These are phyloP conservation scores for Iselma pallidipennis DNA, from an alignment of 2,888 invertebrate genomes.

Conservation along the genomic window DNA sequence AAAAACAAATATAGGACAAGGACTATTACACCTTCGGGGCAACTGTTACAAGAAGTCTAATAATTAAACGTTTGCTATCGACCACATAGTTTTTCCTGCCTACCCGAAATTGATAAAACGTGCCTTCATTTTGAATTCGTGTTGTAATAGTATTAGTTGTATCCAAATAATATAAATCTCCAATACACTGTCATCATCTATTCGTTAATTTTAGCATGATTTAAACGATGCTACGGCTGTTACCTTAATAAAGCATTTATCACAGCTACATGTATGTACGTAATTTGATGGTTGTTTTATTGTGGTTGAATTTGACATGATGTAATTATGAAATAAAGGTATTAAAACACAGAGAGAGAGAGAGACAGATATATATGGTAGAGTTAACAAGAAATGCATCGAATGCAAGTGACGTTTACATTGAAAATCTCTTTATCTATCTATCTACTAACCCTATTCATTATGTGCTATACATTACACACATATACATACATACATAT, in stretches of 20 bases:
- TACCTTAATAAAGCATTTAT: neutral
- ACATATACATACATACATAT: neutral
- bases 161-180: too few species aligned
- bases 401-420: neutral
- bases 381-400: neutral
- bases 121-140: neutral
- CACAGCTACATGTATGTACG: neutral
- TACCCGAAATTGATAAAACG: neutral
- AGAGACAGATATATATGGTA: neutral
- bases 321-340: neutral
- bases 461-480: neutral
- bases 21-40: neutral
- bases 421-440: neutral
- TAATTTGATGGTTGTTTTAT: neutral
- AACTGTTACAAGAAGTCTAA: neutral
- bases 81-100: too few species aligned
- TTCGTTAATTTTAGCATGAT: too few species aligned
- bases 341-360: neutral
- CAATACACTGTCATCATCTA: too few species aligned
- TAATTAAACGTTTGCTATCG: neutral
- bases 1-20: neutral
- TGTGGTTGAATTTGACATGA: neutral
- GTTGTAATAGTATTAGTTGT: too few species aligned
- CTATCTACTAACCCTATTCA: neutral
- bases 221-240: neutral